phyloP scores from a whole-genome alignment of 23 tunicate species.

The Halocynthia roretzi region DNA sequence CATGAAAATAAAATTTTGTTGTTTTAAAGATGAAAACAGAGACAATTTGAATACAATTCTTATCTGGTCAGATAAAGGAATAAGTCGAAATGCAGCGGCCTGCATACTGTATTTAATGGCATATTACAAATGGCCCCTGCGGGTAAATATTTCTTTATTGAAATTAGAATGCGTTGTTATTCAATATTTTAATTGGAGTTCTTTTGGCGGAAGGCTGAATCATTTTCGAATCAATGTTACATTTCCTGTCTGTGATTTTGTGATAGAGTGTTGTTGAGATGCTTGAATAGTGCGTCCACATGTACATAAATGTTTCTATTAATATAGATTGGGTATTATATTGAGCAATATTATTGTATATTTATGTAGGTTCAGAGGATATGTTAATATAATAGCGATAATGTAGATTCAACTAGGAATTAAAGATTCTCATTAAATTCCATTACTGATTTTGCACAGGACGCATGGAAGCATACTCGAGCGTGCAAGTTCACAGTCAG shows the following conservation, averaged over 20 bases:
- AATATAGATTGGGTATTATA: neutral
- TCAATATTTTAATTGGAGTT: too few relatives aligned
- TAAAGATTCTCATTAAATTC: neutral
- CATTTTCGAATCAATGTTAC: too few relatives aligned
- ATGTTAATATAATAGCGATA: too few relatives aligned
- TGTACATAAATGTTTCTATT: too few relatives aligned
- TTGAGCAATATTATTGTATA: too few relatives aligned
- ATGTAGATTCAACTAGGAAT: too few relatives aligned
- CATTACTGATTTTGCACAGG: constrained; percentile 26
- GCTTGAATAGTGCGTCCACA: too few relatives aligned
- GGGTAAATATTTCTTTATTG: constrained; percentile 27
- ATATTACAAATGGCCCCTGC: constrained; percentile 85
- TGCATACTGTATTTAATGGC: constrained; percentile 80
- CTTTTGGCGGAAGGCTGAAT: too few relatives aligned
- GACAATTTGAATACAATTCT: constrained; percentile 47
- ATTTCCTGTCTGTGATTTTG: too few relatives aligned
- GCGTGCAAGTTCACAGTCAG: constrained; percentile 65
- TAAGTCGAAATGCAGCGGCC: constrained; percentile 89
- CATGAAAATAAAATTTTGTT: neutral
- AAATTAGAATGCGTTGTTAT: too few relatives aligned
- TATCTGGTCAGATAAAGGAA: constrained; percentile 81
- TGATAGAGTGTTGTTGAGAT: too few relatives aligned
- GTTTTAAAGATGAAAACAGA: constrained; percentile 37
- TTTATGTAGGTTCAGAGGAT: too few relatives aligned
- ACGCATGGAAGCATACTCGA: constrained; percentile 80